Evolutionary conservation across 2,113 vertebrate genomes (phyloP).

Genomic region (Alexandromys fortis): DNA sequence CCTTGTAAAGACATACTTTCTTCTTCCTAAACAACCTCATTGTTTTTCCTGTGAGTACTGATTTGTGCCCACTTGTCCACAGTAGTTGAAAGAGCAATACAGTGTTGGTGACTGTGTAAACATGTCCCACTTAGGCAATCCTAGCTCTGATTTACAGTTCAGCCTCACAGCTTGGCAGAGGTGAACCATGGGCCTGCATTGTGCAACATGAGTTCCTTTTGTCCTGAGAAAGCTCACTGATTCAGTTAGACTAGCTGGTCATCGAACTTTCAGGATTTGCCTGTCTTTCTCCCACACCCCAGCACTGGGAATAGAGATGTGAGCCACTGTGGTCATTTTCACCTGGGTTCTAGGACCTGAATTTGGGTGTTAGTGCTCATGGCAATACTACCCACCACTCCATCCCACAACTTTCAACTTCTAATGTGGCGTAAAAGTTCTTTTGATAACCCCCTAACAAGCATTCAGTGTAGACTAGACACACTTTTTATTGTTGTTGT

Average conservation of each 20-base stretch:
- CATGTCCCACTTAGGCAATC: neutral
- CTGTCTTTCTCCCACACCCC: neutral
- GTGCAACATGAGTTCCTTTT: neutral
- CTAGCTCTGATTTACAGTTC: slow-evolving; percentile 28
- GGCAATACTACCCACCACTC: neutral
- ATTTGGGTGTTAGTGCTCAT: neutral
- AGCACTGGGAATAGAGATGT: neutral
- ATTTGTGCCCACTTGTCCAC: slow-evolving; percentile 68
- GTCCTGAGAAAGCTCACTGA: neutral
- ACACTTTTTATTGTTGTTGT: neutral
- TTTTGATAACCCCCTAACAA: neutral
- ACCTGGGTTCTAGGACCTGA: neutral
- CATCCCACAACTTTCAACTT: slow-evolving; percentile 5
- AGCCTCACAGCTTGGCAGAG: neutral
- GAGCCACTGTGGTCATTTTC: too few relatives aligned
- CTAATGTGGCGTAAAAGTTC: neutral
- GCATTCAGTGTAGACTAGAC: slow-evolving; percentile 46
- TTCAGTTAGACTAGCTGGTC: neutral
- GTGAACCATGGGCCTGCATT: neutral
- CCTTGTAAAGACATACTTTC: slow-evolving; percentile 79
- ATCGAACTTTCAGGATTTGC: neutral
- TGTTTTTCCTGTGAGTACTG: slow-evolving; percentile 80
- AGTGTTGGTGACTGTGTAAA: slow-evolving; percentile 51
- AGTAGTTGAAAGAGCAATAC: slow-evolving; percentile 67
- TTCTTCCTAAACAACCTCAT: slow-evolving; percentile 83